Evolutionary conservation across 2,888 invertebrate species (phyloP), one percentile per base, ranked within the genome.

Genomic region (Luffia ferchaultella): DNA sequence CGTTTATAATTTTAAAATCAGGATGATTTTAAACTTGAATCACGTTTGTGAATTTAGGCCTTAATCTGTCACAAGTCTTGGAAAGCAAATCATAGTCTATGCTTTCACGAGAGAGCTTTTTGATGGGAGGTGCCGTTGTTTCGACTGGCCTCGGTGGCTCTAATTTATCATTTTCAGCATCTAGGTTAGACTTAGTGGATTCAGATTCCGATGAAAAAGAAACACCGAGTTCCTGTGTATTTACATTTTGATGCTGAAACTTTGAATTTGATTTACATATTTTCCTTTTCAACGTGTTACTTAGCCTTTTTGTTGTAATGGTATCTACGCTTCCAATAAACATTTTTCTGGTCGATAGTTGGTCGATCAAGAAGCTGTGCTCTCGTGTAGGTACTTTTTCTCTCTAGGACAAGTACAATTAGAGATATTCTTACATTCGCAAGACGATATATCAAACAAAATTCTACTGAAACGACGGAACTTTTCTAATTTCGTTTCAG

Each of bases 41-140:
- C n/a, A n/a, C n/a, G n/a, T n/a, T n/a, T n/a, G n/a, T n/a, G n/a
- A n/a, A n/a, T n/a, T n/a, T n/a, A n/a, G n/a, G n/a, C n/a, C 50
- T 49, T 42, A 48, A 53, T 50, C 48, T 49, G 41, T 52, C 52
- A 19, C 52, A 51, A 15, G 51, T 54, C 44, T 54, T 51, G 9
- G 54, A 51, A 18, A 54, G 49, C 20, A 50, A 50, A 42, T 20
- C 46, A 42, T 52, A 48, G 18, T 51, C 44, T n/a, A n/a, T n/a
- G n/a, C n/a, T n/a, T n/a, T n/a, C n/a, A n/a, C n/a, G n/a, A n/a
- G n/a, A n/a, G n/a, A n/a, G n/a, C n/a, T n/a, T n/a, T n/a, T n/a
- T n/a, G n/a, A n/a, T n/a, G n/a, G n/a, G n/a, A n/a, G n/a, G n/a
- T n/a, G n/a, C n/a, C n/a, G n/a, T n/a, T n/a, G n/a, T n/a, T n/a